Evolutionary conservation across 2,113 vertebrate genomes (phyloP).

Genomic region (Halichoeres trimaculatus): DNA sequence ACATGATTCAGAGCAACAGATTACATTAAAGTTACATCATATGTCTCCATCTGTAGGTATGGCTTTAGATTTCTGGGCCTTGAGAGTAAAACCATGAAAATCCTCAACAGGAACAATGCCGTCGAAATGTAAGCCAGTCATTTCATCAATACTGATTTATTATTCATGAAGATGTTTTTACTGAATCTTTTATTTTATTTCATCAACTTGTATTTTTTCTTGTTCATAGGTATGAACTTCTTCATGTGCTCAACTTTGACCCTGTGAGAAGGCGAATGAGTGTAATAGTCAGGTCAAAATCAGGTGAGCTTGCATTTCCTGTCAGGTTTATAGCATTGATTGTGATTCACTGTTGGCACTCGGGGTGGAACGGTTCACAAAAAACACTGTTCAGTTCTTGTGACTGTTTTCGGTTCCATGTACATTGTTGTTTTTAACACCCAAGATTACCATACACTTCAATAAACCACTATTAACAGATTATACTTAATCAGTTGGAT

Average conservation of each 20-base stretch:
- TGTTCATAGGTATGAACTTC: constrained; percentile 89
- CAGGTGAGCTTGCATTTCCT: constrained; percentile 80
- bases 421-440: too few relatives aligned
- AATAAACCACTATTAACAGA: too few relatives aligned
- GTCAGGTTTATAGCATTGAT: neutral
- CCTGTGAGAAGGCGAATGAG: constrained; percentile 96
- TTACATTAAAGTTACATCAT: too few relatives aligned
- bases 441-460: too few relatives aligned
- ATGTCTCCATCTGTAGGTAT: constrained; percentile 86
- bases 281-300: constrained; percentile 88
- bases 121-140: constrained; percentile 89
- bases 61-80: constrained; percentile 96
- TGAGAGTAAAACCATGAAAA: constrained; percentile 89
- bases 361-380: too few relatives aligned
- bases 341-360: neutral
- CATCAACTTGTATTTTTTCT: neutral
- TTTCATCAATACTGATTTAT: neutral
- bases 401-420: too few relatives aligned
- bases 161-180: neutral
- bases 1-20: too few relatives aligned
- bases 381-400: too few relatives aligned
- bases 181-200: neutral
- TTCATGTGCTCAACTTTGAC: constrained; percentile 95
- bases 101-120: constrained; percentile 90
- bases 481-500: too few relatives aligned